Evolutionary conservation across 2,113 vertebrate species (phyloP).

Genomic region (Lophura nycthemera): DNA sequence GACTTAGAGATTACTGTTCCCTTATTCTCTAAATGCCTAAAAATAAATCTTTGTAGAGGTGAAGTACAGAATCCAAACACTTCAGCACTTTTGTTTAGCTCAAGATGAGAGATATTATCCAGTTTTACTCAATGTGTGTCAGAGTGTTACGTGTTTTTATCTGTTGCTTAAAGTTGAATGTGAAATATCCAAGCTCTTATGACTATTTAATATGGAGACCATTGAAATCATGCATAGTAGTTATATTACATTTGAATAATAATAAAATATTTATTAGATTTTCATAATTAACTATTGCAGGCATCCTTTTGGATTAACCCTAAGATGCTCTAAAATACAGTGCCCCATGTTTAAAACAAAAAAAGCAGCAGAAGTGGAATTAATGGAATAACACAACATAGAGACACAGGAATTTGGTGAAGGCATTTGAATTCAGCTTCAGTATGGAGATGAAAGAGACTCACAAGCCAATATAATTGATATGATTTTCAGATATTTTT

Average conservation of each 20-base stretch:
- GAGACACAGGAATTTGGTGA: background rate
- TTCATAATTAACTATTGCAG: background rate
- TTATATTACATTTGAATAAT: background rate
- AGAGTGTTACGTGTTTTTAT: background rate
- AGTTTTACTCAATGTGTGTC: background rate
- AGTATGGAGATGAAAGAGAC: background rate
- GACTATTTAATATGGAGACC: background rate
- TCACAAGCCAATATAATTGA: background rate
- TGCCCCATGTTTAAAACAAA: background rate
- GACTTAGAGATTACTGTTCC: background rate
- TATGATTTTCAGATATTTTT: background rate
- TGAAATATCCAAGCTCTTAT: background rate
- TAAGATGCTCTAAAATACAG: background rate
- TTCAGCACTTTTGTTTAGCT: conserved; percentile 11
- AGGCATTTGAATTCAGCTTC: background rate
- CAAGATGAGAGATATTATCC: conserved; percentile 8
- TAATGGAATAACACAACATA: background rate
- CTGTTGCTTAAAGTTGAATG: background rate
- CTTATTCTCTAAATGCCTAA: conserved; percentile 27
- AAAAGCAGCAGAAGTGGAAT: background rate
- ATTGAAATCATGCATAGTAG: background rate
- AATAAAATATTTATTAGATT: background rate
- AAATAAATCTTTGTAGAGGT: conserved; percentile 10
- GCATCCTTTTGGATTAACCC: background rate
- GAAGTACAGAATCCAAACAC: conserved; percentile 9